Evolutionary conservation across 2,888 invertebrate genomes (phyloP).

Genomic region (Eupithecia subumbrata): DNA sequence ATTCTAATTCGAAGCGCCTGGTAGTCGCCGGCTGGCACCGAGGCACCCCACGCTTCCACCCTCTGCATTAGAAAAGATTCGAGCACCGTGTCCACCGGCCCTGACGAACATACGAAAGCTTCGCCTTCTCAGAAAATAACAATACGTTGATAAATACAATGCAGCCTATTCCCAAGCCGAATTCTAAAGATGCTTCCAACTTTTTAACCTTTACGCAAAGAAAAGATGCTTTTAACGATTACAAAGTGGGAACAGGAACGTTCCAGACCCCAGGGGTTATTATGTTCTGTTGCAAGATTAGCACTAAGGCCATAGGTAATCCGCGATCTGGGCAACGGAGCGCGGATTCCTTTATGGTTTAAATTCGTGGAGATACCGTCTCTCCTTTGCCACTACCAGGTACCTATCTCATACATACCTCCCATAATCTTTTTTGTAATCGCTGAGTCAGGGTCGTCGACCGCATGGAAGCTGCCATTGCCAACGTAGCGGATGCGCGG

Average conservation of each 20-base stretch:
- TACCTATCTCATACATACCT: slow-evolving; percentile 60
- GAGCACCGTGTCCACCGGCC: slow-evolving; percentile 31
- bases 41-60: slow-evolving; percentile 51
- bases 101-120: slow-evolving; percentile 35
- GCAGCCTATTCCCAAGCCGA: slow-evolving; percentile 38
- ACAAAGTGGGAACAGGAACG: slow-evolving; percentile 16
- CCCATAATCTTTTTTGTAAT: slow-evolving; percentile 79
- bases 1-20: slow-evolving; percentile 77
- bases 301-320: slow-evolving; percentile 24
- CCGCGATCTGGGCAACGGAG: slow-evolving; percentile 29
- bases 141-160: slow-evolving; percentile 41
- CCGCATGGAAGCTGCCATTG: slow-evolving; percentile 75
- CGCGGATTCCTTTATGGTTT: slow-evolving; percentile 33
- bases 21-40: slow-evolving; percentile 51
- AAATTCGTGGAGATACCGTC: slow-evolving; percentile 35
- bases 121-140: slow-evolving; percentile 45
- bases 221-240: slow-evolving; percentile 25
- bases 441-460: slow-evolving; percentile 75
- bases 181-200: slow-evolving; percentile 39
- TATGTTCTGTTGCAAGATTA: slow-evolving; percentile 36
- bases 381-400: slow-evolving; percentile 47
- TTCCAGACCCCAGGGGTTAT: slow-evolving; percentile 18
- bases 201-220: slow-evolving; percentile 44
- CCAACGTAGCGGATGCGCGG: slow-evolving; percentile 75
- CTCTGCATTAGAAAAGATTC: slow-evolving; percentile 44